Evolutionary conservation across 2,797 vertebrate genomes (phyloP), one percentile per base, ranked within the genome.

Genomic region (Loriculus beryllinus): DNA sequence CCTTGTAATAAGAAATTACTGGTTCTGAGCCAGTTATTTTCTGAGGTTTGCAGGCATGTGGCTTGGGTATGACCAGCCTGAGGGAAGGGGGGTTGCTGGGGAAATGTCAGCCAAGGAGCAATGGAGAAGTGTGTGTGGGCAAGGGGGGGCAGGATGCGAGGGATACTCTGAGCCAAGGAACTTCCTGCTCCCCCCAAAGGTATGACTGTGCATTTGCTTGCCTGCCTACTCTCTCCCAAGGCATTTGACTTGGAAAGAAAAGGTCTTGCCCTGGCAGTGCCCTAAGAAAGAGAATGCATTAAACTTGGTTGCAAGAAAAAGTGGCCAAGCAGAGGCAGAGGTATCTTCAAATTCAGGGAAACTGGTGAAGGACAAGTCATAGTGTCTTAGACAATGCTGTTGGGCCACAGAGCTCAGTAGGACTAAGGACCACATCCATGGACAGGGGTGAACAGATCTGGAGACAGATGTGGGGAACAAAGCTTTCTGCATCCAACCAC

Each of bases 81-180:
- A 62, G 75, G 69, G 74, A 88, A 82, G 4, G 19, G n/a, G 70
- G 84, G 40, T 33, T 52, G 35, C 65, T 28, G 29, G 11, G 57
- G 48, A 91, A 91, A 93, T 91, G 86, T 88, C 88, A 95, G 68
- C 82, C 85, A 87, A 89, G 62, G n/a, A 87, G 85, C 63, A 75
- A 35, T 2, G 29, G 37, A 91, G 42, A 22, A 76, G 51, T 37
- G 51, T 29, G 35, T 37, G 6, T 6, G 16, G 51, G 31, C 5
- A 15, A 23, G n/a, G 7, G 5, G 3, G 10, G 8, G 8, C 20
- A 67, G 82, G 64, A 85, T 67, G 43, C 2, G 0, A 1, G 0
- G 63, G 56, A 48, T 43, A 51, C 18, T 74, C 42, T 49, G 51
- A 82, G 59, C 75, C 60, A 80, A 91, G 78, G 12, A 63, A 2